These are phyloP conservation scores for Eilema sororculum DNA, from an alignment of 2,888 invertebrate species.

Conservation along the genomic window DNA sequence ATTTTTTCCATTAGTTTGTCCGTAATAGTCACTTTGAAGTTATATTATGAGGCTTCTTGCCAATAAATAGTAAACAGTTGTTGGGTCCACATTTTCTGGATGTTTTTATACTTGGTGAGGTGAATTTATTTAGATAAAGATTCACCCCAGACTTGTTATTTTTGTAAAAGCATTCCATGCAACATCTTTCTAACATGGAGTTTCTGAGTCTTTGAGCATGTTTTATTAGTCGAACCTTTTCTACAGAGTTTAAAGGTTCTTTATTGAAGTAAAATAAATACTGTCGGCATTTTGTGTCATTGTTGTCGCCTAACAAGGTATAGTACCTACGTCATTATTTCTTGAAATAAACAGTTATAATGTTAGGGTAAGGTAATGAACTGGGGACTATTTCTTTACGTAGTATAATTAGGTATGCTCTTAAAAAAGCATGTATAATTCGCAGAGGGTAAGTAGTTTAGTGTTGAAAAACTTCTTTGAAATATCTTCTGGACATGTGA, in stretches of 20 bases:
- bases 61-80: conserved; percentile 52
- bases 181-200: conserved; percentile 33
- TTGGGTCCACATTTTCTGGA: conserved; percentile 38
- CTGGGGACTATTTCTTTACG: neutral
- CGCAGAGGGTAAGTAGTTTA: too few relatives aligned
- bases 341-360: neutral
- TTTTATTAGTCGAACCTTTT: conserved; percentile 23
- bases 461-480: too few relatives aligned
- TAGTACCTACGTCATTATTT: neutral
- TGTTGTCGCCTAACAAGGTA: conserved; percentile 5
- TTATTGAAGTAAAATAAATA: conserved; percentile 17
- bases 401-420: neutral
- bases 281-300: conserved; percentile 5
- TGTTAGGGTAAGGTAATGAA: neutral
- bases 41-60: conserved; percentile 40
- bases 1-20: conserved; percentile 46
- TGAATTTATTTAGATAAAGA: conserved; percentile 49
- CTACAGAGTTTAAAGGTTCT: conserved; percentile 16
- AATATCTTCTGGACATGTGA: too few relatives aligned
- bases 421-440: neutral
- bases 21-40: conserved; percentile 50
- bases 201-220: conserved; percentile 22
- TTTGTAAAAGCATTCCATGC: conserved; percentile 45
- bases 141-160: conserved; percentile 41
- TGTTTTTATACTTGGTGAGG: conserved; percentile 47